Conservation (phyloP, 2,888 invertebrate species). For the Hypsopygia costalis region DNA sequence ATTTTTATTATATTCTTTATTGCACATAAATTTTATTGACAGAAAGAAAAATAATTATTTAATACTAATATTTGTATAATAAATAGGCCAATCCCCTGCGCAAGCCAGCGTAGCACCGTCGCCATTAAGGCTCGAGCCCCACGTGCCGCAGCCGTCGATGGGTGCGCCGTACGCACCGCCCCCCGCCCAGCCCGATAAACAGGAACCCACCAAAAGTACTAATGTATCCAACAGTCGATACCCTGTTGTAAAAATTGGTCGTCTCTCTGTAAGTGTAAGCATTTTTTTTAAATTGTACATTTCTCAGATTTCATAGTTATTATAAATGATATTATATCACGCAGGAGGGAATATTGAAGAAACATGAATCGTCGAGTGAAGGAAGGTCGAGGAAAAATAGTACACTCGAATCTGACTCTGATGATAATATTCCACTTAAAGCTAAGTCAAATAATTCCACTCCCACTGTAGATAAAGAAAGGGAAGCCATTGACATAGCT, state of each 20-base stretch:
- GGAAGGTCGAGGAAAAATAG: conserved; percentile 65
- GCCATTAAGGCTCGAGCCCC: conserved; percentile 72
- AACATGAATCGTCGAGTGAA: conserved; percentile 58
- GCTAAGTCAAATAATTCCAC: conserved; percentile 49
- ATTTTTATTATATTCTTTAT: too few relatives aligned
- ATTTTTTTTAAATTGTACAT: background rate
- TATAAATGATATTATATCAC: conserved; percentile 14
- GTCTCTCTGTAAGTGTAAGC: conserved; percentile 60
- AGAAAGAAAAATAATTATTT: too few relatives aligned
- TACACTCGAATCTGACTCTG: conserved; percentile 69
- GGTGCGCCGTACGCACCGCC: conserved; percentile 63
- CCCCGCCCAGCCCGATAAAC: conserved; percentile 46
- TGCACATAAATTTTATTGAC: too few relatives aligned
- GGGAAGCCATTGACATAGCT: conserved; percentile 75
- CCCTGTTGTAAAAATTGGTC: conserved; percentile 73
- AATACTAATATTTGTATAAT: too few relatives aligned
- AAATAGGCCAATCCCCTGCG: conserved; percentile 80
- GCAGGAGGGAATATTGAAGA: conserved; percentile 71
- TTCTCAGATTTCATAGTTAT: background rate
- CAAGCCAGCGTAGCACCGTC: conserved; percentile 83
- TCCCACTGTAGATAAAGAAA: conserved; percentile 66
- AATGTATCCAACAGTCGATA: conserved; percentile 55
- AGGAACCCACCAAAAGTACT: conserved; percentile 50
- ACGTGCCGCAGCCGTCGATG: conserved; percentile 75
- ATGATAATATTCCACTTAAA: conserved; percentile 70